phyloP scores from a whole-genome alignment of 2,797 vertebrate species.

The Cichlasoma orientale region DNA sequence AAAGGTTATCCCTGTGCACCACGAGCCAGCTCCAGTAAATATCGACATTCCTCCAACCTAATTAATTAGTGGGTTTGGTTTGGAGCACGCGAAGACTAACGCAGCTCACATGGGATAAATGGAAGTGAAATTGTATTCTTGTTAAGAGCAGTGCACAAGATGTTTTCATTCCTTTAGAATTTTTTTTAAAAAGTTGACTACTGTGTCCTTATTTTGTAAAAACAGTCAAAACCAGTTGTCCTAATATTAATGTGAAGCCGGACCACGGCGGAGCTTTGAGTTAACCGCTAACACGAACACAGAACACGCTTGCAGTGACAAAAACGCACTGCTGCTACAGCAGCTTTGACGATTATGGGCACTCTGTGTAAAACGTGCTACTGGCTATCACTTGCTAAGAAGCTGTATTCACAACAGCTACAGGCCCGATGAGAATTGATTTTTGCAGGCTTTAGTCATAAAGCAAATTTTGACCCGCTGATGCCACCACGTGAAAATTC shows the following conservation, averaged over 20 bases:
- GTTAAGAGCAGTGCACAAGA: not conserved
- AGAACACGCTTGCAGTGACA: not conserved
- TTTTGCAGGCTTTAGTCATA: not conserved
- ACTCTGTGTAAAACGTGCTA: not conserved
- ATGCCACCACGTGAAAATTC: not conserved
- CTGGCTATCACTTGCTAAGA: not conserved
- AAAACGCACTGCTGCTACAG: not conserved
- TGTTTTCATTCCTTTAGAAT: not conserved
- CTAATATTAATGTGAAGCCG: not conserved
- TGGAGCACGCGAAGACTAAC: slow-evolving; percentile 17
- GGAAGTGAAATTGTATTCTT: slow-evolving; percentile 25
- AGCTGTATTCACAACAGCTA: not conserved
- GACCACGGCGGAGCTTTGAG: not conserved
- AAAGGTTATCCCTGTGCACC: slow-evolving; percentile 52
- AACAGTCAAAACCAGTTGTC: not conserved
- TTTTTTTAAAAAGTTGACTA: not conserved
- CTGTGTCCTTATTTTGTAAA: not conserved
- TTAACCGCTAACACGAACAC: not conserved
- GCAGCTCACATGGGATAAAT: slow-evolving; percentile 50
- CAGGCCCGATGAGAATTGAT: not conserved
- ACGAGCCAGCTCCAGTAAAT: slow-evolving; percentile 50
- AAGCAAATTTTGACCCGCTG: too few relatives aligned
- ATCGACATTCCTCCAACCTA: slow-evolving; percentile 57
- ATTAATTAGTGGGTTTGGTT: slow-evolving; percentile 52
- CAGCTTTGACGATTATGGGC: accelerated